Evolutionary conservation across 2,888 invertebrate genomes (phyloP).

Genomic region (Drosophila yooni): DNA sequence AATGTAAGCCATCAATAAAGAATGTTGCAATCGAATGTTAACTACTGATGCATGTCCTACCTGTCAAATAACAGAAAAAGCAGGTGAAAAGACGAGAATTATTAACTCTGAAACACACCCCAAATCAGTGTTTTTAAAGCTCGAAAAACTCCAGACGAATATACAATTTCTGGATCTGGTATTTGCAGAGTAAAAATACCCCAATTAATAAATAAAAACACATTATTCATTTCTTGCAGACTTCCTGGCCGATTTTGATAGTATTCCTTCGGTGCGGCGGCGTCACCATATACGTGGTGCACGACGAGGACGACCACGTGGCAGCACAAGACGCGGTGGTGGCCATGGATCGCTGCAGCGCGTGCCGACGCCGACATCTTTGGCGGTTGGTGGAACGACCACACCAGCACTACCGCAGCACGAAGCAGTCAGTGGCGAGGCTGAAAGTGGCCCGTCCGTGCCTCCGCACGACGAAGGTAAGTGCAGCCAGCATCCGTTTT

Average conservation of each 20-base stretch:
- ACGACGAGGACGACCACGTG: constrained; percentile 91
- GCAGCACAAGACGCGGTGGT: constrained; percentile 89
- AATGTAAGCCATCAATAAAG: not conserved
- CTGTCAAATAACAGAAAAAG: not conserved
- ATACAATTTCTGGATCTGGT: not conserved
- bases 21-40: not conserved
- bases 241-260: constrained; percentile 82
- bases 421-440: constrained; percentile 56
- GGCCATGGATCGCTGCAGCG: constrained; percentile 84
- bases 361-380: constrained; percentile 63
- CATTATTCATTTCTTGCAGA: constrained; percentile 72
- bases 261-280: constrained; percentile 81
- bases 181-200: constrained; percentile 7
- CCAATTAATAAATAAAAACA: constrained; percentile 68
- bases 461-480: constrained; percentile 66
- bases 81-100: not conserved
- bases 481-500: constrained; percentile 32
- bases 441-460: constrained; percentile 41
- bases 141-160: not conserved
- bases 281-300: constrained; percentile 87
- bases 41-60: not conserved
- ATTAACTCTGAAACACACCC: not conserved
- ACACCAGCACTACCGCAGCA: constrained; percentile 61
- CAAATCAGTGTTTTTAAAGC: not conserved
- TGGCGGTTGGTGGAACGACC: constrained; percentile 38